A percentile compares a stretch with the other conserved stretches of the same genome.
phyloP scores from a whole-genome alignment of 2,888 invertebrate species.

The Drosophila helvetica region DNA sequence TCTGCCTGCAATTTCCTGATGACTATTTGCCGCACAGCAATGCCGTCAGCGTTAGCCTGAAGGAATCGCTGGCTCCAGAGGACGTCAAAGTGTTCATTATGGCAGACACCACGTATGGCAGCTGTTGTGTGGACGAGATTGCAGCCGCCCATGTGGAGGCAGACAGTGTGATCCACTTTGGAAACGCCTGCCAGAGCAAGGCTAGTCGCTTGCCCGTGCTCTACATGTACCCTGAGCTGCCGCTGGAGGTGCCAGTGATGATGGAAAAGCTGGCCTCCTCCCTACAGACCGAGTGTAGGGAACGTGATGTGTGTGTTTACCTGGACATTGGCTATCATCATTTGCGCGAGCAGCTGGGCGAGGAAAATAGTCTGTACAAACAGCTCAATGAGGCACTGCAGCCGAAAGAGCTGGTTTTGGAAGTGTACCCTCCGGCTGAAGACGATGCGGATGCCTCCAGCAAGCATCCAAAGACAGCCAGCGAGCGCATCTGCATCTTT shows the following conservation, averaged over 20 bases:
- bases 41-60: constrained; percentile 87
- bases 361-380: constrained; percentile 32
- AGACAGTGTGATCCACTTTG: constrained; percentile 95
- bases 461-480: constrained; percentile 77
- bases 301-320: constrained; percentile 85
- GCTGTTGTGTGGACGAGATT: constrained; percentile 88
- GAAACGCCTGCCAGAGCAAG: constrained; percentile 93
- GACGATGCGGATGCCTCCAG: constrained; percentile 67
- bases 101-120: constrained; percentile 96
- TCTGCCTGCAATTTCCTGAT: constrained; percentile 97
- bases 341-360: constrained; percentile 84
- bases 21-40: constrained; percentile 89
- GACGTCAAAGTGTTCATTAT: constrained; percentile 89
- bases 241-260: constrained; percentile 85
- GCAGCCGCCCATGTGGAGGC: constrained; percentile 94
- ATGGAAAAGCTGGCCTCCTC: constrained; percentile 76
- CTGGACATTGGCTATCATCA: constrained; percentile 89
- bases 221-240: constrained; percentile 88
- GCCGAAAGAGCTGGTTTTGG: constrained; percentile 60
- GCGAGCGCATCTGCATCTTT: constrained; percentile 87
- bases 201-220: constrained; percentile 90
- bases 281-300: constrained; percentile 79
- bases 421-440: constrained; percentile 71
- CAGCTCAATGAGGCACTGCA: constrained; percentile 59
- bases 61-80: constrained; percentile 76